Percentiles rank a stretch among this genome's conserved stretches.
phyloP scores from a whole-genome alignment of 2,113 vertebrate genomes.

The Eulemur macaco region DNA sequence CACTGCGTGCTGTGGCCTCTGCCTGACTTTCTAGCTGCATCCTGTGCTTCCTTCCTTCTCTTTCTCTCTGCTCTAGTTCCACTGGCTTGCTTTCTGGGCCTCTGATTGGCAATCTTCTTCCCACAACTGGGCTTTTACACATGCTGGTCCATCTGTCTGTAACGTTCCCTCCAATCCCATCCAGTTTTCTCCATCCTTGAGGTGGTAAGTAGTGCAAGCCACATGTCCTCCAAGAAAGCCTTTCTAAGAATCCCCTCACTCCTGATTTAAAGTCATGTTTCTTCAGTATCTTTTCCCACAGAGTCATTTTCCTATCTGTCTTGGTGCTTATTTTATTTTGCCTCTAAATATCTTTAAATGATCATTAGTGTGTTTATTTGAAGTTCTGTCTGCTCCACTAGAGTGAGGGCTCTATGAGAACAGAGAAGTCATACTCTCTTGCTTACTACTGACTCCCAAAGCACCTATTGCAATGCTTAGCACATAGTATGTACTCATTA shows the following conservation, averaged over 20 bases:
- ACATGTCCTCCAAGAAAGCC: not conserved
- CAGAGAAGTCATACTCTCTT: not conserved
- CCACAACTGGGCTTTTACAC: not conserved
- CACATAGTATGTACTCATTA: not conserved
- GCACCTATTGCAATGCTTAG: not conserved
- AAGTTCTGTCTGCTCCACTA: not conserved
- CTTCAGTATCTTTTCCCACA: not conserved
- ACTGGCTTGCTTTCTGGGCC: not conserved
- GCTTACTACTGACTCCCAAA: not conserved
- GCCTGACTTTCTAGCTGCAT: not conserved
- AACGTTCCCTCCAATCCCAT: not conserved
- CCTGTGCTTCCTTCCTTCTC: fast-evolving
- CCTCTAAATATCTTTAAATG: not conserved
- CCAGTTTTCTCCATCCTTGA: not conserved
- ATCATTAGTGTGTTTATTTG: not conserved
- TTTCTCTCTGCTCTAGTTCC: not conserved
- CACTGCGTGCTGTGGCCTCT: fast-evolving
- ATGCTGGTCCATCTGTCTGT: not conserved
- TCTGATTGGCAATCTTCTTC: not conserved
- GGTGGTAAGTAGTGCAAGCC: not conserved
- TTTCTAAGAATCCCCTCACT: not conserved
- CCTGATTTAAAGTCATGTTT: not conserved
- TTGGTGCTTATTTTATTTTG: not conserved
- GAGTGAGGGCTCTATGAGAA: not conserved
- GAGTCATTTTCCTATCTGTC: not conserved